A percentile compares a stretch with the other conserved stretches of the same genome.
Conservation (phyloP, 1,140 invertebrate species). For the Vanessa tameamea region DNA sequence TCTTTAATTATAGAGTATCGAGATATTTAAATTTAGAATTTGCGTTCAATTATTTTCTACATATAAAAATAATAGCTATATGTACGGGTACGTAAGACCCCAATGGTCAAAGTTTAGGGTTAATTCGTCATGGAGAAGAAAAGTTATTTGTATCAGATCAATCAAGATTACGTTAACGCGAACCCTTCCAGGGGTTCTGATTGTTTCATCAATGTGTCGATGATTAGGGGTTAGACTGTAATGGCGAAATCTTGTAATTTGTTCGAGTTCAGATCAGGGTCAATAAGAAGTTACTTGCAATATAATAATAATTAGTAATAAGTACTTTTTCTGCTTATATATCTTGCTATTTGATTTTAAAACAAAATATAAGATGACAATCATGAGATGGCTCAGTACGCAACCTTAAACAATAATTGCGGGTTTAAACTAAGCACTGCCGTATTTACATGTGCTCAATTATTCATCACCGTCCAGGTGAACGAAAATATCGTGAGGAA, state of each 20-base stretch:
- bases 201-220: conserved; percentile 70
- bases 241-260: conserved; percentile 51
- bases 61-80: not conserved
- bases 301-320: no score
- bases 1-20: no score
- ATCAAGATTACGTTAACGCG: conserved; percentile 70
- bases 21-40: no score
- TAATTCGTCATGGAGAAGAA: conserved; percentile 52
- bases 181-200: conserved; percentile 58
- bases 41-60: not conserved
- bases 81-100: conserved; percentile 2
- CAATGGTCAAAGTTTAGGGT: conserved; percentile 38
- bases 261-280: conserved; percentile 23
- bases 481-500: no score
- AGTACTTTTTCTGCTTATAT: no score
- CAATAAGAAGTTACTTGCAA: not conserved
- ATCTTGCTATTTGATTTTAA: no score
- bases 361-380: no score
- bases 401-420: no score
- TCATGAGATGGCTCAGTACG: no score
- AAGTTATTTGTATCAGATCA: conserved; percentile 73
- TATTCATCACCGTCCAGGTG: no score
- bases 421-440: no score
- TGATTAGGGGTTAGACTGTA: conserved; percentile 55
- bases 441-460: no score